Conservation (phyloP, 2,888 invertebrate species). For the Catocala sponsa region DNA sequence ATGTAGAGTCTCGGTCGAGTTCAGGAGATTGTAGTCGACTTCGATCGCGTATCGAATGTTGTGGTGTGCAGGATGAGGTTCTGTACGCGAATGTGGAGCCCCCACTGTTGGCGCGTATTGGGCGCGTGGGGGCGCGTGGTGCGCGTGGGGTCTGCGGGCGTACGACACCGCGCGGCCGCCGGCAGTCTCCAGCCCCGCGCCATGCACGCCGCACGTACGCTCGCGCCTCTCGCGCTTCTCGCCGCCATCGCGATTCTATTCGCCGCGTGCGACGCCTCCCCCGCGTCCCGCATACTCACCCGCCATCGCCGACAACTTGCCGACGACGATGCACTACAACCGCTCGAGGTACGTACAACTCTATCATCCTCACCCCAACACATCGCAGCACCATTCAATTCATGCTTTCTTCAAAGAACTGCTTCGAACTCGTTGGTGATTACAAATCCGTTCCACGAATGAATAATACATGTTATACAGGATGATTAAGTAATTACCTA, state of each 20-base stretch:
- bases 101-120: constrained; percentile 5
- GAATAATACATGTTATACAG: neutral
- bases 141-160: constrained; percentile 25
- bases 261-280: constrained; percentile 51
- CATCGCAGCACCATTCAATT: too few species aligned
- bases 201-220: constrained; percentile 64
- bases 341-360: constrained; percentile 68
- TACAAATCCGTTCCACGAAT: constrained; percentile 1
- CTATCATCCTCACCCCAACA: neutral
- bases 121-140: constrained; percentile 20
- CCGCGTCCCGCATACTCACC: constrained; percentile 50
- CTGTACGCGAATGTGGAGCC: neutral
- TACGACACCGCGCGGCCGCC: constrained; percentile 19
- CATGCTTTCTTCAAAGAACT: neutral
- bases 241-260: constrained; percentile 46
- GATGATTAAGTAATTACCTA: constrained; percentile 11
- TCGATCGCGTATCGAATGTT: too few species aligned
- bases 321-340: constrained; percentile 78
- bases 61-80: neutral
- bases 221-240: constrained; percentile 54
- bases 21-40: too few species aligned
- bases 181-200: constrained; percentile 58
- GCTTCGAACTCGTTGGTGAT: neutral
- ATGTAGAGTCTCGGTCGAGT: too few species aligned
- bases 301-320: constrained; percentile 74